Conservation (phyloP, 2,888 invertebrate species). For the Ctena decussata region DNA sequence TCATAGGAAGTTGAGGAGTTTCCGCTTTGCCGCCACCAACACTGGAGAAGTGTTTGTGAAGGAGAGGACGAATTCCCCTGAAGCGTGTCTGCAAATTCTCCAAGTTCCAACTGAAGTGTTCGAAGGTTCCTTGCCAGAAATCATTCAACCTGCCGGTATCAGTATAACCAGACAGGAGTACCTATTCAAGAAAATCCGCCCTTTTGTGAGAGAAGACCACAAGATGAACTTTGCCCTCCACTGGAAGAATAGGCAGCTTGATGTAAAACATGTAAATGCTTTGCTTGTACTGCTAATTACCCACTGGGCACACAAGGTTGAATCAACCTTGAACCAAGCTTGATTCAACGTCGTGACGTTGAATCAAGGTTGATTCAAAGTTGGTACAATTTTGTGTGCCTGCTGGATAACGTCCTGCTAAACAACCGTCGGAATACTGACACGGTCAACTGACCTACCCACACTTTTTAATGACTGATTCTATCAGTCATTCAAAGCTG, state of each 20-base stretch:
- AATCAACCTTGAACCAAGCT: no score
- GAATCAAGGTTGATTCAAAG: no score
- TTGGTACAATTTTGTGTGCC: no score
- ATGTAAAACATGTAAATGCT: no score
- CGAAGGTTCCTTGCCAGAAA: neutral
- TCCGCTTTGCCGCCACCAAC: neutral
- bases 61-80: neutral
- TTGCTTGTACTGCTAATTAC: neutral
- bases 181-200: neutral
- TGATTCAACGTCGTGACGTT: no score
- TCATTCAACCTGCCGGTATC: neutral
- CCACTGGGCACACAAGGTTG: no score
- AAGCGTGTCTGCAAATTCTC: neutral
- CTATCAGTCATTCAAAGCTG: no score
- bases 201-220: neutral
- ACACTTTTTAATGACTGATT: no score
- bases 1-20: neutral
- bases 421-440: no score
- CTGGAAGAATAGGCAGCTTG: neutral
- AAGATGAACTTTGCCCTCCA: neutral
- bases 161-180: neutral
- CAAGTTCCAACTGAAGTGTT: neutral
- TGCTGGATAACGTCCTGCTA: no score
- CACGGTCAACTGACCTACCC: no score
- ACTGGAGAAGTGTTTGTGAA: neutral